phyloP scores from a whole-genome alignment of 2,797 vertebrate species.

The Periophthalmus magnuspinnatus region DNA sequence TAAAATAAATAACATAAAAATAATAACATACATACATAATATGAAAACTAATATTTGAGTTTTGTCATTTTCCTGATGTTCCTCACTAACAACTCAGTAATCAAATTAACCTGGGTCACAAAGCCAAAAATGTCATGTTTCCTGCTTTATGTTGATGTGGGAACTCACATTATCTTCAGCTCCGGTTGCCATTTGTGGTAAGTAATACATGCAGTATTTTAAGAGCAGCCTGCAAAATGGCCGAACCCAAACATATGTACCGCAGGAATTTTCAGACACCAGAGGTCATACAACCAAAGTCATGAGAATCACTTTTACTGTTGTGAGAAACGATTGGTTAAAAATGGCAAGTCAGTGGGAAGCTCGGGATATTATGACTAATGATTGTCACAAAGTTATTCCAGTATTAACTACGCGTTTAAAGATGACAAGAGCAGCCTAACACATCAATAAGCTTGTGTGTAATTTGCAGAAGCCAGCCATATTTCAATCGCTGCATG shows the following conservation, averaged over 20 bases:
- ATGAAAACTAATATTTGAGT: background rate
- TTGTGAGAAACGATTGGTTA: constrained; percentile 12
- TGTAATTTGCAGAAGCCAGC: constrained; percentile 53
- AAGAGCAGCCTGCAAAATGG: constrained; percentile 39
- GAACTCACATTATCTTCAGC: constrained; percentile 46
- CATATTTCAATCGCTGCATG: constrained; percentile 45
- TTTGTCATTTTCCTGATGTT: background rate
- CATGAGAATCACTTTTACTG: constrained; percentile 55
- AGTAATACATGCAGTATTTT: constrained; percentile 59
- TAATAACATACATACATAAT: background rate
- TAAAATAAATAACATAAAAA: background rate
- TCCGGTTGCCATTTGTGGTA: constrained; percentile 45
- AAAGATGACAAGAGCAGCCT: constrained; percentile 5
- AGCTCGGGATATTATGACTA: constrained; percentile 8
- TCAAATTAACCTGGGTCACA: constrained; percentile 10
- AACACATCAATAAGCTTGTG: constrained; percentile 33
- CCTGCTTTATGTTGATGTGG: constrained; percentile 45
- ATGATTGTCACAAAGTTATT: constrained; percentile 20
- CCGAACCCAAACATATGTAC: constrained; percentile 55
- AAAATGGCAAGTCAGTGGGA: constrained; percentile 28
- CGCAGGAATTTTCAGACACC: constrained; percentile 62
- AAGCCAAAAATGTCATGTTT: constrained; percentile 17
- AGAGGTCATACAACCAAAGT: constrained; percentile 46
- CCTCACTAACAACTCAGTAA: background rate
- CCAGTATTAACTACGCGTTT: background rate